Evolutionary conservation across 2,888 invertebrate species (phyloP).

Genomic region (Scaptomyza parva): DNA sequence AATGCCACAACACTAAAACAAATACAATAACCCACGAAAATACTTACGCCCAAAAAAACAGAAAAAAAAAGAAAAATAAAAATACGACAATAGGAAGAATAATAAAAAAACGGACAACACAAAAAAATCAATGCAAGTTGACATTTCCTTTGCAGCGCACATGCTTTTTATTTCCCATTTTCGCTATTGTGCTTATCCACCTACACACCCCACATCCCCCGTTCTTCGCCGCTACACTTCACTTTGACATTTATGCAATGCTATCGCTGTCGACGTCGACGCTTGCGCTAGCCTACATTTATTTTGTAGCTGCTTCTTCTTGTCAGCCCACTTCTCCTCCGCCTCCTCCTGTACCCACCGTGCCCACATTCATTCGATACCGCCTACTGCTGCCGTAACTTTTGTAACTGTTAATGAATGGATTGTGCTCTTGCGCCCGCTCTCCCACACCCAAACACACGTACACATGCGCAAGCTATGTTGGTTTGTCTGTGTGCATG

Average conservation of each 20-base stretch:
- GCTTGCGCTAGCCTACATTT: conserved; percentile 55
- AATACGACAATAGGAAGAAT: conserved; percentile 19
- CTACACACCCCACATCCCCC: not conserved
- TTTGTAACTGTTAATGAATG: conserved; percentile 63
- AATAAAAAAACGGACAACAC: conserved; percentile 12
- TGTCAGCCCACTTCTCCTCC: not conserved
- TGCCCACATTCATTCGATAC: conserved; percentile 1
- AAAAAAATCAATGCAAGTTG: conserved; percentile 66
- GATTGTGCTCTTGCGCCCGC: conserved; percentile 12
- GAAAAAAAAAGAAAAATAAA: conserved; percentile 44
- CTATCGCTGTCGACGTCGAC: conserved; percentile 37
- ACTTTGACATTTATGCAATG: conserved; percentile 69
- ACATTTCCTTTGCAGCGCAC: conserved; percentile 46
- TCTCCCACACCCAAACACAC: not conserved
- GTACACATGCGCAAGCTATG: conserved; percentile 1
- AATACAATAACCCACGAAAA: conserved; percentile 52
- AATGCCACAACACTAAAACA: conserved; percentile 36
- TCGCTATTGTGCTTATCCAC: conserved; percentile 23
- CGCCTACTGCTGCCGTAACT: conserved; percentile 32
- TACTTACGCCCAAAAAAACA: conserved; percentile 63
- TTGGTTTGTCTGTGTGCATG: conserved; percentile 16
- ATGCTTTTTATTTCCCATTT: conserved; percentile 41
- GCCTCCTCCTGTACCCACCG: conserved; percentile 1
- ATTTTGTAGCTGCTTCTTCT: conserved; percentile 27
- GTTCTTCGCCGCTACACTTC: conserved; percentile 39